Evolutionary conservation across 2,888 invertebrate genomes (phyloP).

Genomic region (Xestoiulus laeticollis): DNA sequence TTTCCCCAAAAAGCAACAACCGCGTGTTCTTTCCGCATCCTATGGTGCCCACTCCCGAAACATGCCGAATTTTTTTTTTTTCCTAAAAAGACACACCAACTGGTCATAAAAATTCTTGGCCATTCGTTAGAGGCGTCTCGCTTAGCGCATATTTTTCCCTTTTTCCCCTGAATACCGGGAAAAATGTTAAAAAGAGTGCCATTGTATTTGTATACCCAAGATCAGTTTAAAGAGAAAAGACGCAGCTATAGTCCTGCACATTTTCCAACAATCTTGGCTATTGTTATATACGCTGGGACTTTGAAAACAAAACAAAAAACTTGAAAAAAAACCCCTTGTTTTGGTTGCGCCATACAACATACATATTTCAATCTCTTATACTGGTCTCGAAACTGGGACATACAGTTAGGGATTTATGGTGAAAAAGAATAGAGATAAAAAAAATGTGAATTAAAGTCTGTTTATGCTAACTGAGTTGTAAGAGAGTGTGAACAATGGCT

Average conservation of each 20-base stretch:
- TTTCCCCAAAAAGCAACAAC: not conserved
- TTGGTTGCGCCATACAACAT: not conserved
- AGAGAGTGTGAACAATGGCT: conserved; percentile 6
- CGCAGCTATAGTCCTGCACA: not conserved
- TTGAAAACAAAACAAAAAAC: not conserved
- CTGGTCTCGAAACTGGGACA: not conserved
- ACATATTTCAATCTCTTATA: conserved; percentile 18
- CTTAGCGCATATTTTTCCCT: conserved; percentile 9
- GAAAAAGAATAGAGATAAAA: not conserved
- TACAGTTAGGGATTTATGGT: not conserved
- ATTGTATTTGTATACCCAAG: conserved; percentile 15
- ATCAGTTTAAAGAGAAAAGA: not conserved
- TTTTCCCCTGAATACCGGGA: conserved; percentile 1
- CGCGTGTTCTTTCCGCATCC: not conserved
- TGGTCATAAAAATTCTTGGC: conserved; percentile 20
- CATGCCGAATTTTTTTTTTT: not conserved
- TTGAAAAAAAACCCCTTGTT: not conserved
- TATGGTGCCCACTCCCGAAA: not conserved
- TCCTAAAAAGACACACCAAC: not conserved
- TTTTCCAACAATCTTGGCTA: not conserved
- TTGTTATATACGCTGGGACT: not conserved
- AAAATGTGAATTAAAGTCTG: not conserved
- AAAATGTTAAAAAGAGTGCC: not conserved
- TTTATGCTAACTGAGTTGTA: not conserved
- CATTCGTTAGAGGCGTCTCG: conserved; percentile 37